Evolutionary conservation across 1,140 invertebrate species (phyloP), one percentile per base, ranked within the genome.

Genomic region (Drosophila busckii): DNA sequence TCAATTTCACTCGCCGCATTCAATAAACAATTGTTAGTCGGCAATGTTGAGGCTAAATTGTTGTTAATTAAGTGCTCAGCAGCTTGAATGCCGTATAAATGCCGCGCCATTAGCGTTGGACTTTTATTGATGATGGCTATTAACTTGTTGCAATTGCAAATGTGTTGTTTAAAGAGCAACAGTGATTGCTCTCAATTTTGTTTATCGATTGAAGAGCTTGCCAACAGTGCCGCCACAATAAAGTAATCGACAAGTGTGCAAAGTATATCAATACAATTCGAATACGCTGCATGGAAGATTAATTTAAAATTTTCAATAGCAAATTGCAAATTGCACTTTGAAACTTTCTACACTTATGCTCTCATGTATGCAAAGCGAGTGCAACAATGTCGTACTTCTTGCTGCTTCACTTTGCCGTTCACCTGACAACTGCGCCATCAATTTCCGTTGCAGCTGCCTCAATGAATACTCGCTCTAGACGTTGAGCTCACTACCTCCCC

Each of bases 361-460:
- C n/a, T n/a, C n/a, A n/a, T n/a, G n/a, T n/a, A n/a, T n/a, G n/a
- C n/a, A n/a, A n/a, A n/a, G n/a, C n/a, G n/a, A n/a, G n/a, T n/a
- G n/a, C n/a, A n/a, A n/a, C n/a, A n/a, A n/a, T n/a, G n/a, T n/a
- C n/a, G n/a, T n/a, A n/a, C n/a, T n/a, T n/a, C n/a, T n/a, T n/a
- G 20, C 37, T 31, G 41, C 3, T 28, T 34, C 16, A 8, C 31
- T 48, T 7, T 22, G 31, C 4, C 26, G 19, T 9, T 20, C 20
- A 48, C 53, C 32, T 59, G 28, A 16, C 22, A 58, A 48, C 52
- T 53, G 8, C 40, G 25, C 37, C 45, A 46, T 46, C 56, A 69
- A 63, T 68, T 59, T 59, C 53, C 53, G 52, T n/a, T n/a, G n/a
- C n/a, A n/a, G n/a, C 9, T 63, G 20, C 42, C 32, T 58, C 53